Evolutionary conservation across 2,113 vertebrate genomes (phyloP).

Genomic region (Dromas ardeola): DNA sequence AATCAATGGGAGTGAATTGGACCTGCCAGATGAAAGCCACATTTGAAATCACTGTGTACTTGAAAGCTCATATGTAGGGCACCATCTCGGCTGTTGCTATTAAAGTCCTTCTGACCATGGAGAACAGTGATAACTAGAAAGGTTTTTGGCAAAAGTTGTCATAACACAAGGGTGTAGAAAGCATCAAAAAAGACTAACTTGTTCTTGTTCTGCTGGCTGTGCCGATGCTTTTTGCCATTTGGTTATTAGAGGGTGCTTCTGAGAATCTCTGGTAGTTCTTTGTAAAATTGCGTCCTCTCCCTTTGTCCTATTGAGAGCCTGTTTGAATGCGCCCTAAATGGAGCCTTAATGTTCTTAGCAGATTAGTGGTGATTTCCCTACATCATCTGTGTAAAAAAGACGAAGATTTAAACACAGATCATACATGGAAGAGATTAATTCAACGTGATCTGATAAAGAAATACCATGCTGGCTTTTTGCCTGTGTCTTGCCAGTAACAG

Average conservation of each 20-base stretch:
- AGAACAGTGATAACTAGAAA: not conserved
- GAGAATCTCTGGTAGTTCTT: not conserved
- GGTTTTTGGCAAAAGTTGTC: not conserved
- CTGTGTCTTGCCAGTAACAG: not conserved
- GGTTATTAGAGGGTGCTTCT: not conserved
- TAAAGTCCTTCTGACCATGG: not conserved
- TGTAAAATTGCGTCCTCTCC: not conserved
- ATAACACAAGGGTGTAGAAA: not conserved
- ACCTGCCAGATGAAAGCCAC: not conserved
- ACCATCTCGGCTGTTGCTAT: not conserved
- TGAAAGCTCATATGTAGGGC: rapidly evolving
- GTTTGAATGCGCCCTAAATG: not conserved
- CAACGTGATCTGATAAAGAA: rapidly evolving
- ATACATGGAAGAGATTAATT: not conserved
- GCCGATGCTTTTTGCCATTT: not conserved
- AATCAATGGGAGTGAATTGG: not conserved
- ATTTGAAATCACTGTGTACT: rapidly evolving
- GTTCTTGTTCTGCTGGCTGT: not conserved
- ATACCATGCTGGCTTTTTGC: not conserved
- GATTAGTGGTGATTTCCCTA: not conserved
- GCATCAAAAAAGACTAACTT: not conserved
- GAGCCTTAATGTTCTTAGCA: not conserved
- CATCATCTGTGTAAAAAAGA: not conserved
- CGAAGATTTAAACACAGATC: not conserved
- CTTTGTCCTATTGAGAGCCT: not conserved